A percentile compares a stretch with the other conserved stretches of the same genome.
These are phyloP conservation scores for Dryomyza anilis DNA, from an alignment of 2,888 invertebrate genomes.

Conservation along the genomic window DNA sequence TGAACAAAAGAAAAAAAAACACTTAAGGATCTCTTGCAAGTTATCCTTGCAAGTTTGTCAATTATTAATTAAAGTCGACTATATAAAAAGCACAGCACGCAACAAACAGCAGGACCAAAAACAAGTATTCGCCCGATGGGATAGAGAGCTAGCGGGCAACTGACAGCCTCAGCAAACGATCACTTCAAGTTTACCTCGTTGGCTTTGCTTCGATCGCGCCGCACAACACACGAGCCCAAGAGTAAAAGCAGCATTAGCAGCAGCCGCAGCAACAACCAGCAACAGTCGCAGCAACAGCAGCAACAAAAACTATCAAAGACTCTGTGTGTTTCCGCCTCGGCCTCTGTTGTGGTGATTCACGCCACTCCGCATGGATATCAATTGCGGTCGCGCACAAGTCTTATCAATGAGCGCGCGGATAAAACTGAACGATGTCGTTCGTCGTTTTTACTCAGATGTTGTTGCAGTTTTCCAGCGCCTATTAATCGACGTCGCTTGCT, in stretches of 20 bases:
- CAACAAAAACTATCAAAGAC: not conserved
- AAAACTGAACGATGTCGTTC: no score
- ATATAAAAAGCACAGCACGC: not conserved
- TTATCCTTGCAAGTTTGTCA: no score
- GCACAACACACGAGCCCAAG: no score
- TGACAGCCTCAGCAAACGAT: conserved; percentile 49
- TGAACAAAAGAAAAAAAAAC: no score
- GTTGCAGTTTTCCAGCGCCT: no score
- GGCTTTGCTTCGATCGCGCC: conserved; percentile 28
- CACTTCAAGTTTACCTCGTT: conserved; percentile 43
- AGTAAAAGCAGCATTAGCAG: conserved; percentile 36
- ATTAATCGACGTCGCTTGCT: no score
- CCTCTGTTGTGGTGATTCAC: conserved; percentile 7
- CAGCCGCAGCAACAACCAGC: conserved; percentile 36
- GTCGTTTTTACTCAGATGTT: no score
- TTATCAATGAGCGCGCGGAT: no score
- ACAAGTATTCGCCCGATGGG: conserved; percentile 50
- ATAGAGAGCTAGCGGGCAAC: conserved; percentile 57
- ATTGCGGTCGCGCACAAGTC: no score
- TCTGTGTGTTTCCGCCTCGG: conserved; percentile 19
- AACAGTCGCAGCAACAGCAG: conserved; percentile 25
- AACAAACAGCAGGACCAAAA: not conserved
- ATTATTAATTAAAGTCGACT: no score
- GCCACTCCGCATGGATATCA: not conserved
- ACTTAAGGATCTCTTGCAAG: no score